phyloP scores from a whole-genome alignment of 2,888 invertebrate genomes.

The Leucophenga montana region DNA sequence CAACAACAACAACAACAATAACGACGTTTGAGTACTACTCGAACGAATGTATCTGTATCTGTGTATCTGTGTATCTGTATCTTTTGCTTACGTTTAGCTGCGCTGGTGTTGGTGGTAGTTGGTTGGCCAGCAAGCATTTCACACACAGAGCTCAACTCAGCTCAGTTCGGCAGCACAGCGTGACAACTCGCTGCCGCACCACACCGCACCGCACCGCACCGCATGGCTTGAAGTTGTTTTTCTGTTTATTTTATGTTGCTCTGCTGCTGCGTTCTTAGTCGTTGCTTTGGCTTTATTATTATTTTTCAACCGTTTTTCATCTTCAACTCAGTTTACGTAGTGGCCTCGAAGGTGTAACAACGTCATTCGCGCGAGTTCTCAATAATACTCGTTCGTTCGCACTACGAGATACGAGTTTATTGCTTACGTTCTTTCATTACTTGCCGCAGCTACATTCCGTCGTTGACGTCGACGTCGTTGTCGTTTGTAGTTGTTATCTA shows the following conservation, averaged over 20 bases:
- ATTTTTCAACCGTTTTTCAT: constrained; percentile 23
- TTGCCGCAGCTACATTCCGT: constrained; percentile 35
- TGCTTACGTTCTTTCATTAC: constrained; percentile 16
- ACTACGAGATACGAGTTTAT: constrained; percentile 31
- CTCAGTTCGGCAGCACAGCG: neutral
- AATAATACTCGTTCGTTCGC: constrained; percentile 36
- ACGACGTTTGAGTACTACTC: no score
- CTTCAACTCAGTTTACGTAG: constrained; percentile 57
- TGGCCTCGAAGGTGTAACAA: constrained; percentile 65
- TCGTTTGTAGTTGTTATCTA: constrained; percentile 26
- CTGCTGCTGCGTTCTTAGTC: constrained; percentile 30
- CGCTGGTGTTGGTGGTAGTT: constrained; percentile 19
- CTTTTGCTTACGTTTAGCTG: neutral
- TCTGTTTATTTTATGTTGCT: constrained; percentile 45
- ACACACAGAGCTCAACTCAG: neutral
- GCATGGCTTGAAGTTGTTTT: constrained; percentile 8
- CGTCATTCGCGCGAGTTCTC: constrained; percentile 32
- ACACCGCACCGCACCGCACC: neutral
- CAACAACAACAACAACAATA: no score
- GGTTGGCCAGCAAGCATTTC: constrained; percentile 18
- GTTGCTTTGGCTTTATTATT: constrained; percentile 21
- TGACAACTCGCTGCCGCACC: neutral
- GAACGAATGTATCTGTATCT: neutral
- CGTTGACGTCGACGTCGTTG: constrained; percentile 40
- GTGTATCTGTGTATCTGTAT: constrained; percentile 15